These are phyloP conservation scores for Phainopepla nitens DNA, from an alignment of 2,113 vertebrate genomes.

Conservation along the genomic window DNA sequence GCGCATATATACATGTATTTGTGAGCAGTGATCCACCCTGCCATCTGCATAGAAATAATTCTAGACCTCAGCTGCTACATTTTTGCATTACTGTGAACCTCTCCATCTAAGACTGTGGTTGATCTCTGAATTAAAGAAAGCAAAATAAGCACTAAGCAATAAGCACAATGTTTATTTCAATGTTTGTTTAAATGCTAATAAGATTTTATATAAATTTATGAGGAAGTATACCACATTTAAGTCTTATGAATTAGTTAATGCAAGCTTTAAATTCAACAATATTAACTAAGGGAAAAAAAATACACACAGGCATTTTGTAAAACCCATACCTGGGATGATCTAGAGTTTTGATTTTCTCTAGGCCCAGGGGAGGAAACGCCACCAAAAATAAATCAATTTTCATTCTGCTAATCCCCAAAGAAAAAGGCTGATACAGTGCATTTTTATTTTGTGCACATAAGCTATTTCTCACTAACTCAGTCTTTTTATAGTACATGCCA, in stretches of 20 bases:
- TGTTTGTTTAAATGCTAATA: background rate
- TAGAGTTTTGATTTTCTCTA: background rate
- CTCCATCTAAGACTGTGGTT: background rate
- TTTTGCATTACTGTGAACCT: background rate
- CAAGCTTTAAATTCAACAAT: background rate
- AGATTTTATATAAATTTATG: background rate
- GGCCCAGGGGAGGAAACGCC: fast-evolving
- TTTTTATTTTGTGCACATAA: background rate
- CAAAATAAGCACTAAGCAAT: background rate
- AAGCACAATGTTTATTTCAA: background rate
- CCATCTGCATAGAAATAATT: background rate
- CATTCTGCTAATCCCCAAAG: background rate
- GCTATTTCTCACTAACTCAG: background rate
- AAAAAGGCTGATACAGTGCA: background rate
- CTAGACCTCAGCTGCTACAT: background rate
- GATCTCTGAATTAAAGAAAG: background rate
- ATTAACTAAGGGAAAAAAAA: background rate
- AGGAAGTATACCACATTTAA: background rate
- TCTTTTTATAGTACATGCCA: background rate
- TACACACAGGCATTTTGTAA: background rate
- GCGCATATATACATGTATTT: background rate
- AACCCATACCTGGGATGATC: background rate
- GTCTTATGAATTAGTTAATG: background rate
- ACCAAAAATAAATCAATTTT: background rate
- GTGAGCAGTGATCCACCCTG: background rate